phyloP scores from a whole-genome alignment of 92 coral and sea anemone species.

The Isaurus tuberculatus region DNA sequence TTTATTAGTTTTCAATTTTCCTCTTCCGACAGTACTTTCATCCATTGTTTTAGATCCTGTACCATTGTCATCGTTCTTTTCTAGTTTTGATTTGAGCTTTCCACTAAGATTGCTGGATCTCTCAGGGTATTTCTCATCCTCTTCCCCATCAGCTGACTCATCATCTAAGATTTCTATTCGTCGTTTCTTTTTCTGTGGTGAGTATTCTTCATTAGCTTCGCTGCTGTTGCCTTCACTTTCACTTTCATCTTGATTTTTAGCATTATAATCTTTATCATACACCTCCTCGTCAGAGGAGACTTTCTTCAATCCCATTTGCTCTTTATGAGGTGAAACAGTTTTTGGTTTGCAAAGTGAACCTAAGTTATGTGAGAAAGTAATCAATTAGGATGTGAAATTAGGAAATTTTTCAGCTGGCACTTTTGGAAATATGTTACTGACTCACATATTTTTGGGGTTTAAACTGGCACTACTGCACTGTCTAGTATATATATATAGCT shows the following conservation, averaged over 20 bases:
- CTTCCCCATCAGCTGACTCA: slow-evolving; percentile 1
- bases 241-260: slow-evolving; percentile 13
- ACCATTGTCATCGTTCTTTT: background rate
- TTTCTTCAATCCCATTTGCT: background rate
- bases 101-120: background rate
- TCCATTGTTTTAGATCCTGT: background rate
- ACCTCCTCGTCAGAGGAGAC: background rate
- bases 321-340: background rate
- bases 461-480: too few species aligned
- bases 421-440: too few species aligned
- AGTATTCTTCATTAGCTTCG: background rate
- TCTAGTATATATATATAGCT: too few species aligned
- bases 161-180: background rate
- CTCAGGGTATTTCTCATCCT: slow-evolving; percentile 12
- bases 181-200: slow-evolving; percentile 12
- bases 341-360: slow-evolving; percentile 7
- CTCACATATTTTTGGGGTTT: too few species aligned
- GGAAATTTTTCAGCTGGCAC: too few species aligned
- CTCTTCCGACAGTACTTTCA: too few species aligned
- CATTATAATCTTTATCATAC: slow-evolving; percentile 24
- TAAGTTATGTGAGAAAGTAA: background rate
- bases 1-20: too few species aligned
- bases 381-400: too few species aligned
- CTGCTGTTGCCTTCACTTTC: background rate
- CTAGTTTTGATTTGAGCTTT: background rate